Base-by-base conservation (phyloP, 2,888 invertebrate genomes). In the Acrobasis suavella region DNA sequence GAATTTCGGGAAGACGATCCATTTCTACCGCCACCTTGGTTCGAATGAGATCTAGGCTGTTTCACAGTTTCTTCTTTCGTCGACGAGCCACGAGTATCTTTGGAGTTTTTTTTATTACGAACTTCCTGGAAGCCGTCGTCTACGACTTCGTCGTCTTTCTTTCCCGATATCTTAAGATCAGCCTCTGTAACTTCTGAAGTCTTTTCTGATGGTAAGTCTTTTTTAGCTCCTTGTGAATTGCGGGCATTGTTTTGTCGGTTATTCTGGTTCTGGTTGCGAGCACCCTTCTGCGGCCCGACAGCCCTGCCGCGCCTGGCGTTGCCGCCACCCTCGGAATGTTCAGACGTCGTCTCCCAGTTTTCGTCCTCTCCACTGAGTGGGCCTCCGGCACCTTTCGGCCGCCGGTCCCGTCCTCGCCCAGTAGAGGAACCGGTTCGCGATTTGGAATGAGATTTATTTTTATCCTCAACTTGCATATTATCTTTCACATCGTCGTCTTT, bases 61-160 rank as follows among this genome's bases (percentile, higher is more conserved):
- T 87, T 92, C 66, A 76, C 63, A 63, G 71, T 65, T 68, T 92
- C 92, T 22, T 92, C 92, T 73, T 91, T 92, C 9, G 74, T 63
- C 16, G 64, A 62, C 39, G 84, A 76, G 37, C 79, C 83, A 64
- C 90, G 91, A 0, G 93, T 81, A 61, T 95, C 95, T 73, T 96
- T 96, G 0, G 94, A 94, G 71, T 93, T 94, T 80, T 96, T 96
- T 83, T 96, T 96, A 62, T 96, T 96, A 64, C 96, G 94, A 9
- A 97, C 97, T 83, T 97, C 97, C 85, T 96, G 96, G 85, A 97
- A 97, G 58, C 96, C 96, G 76, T 95, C 95, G 62, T 95, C 94
- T 64, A 95, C 93, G 22, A 89, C 83, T 66, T 92, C 93, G 42
- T 93, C 93, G 16, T 90, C 87, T 75, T 89, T 90, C 70, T 88